These are phyloP conservation scores for Chydorus sphaericus DNA, from an alignment of 2,888 invertebrate species.

Conservation along the genomic window DNA sequence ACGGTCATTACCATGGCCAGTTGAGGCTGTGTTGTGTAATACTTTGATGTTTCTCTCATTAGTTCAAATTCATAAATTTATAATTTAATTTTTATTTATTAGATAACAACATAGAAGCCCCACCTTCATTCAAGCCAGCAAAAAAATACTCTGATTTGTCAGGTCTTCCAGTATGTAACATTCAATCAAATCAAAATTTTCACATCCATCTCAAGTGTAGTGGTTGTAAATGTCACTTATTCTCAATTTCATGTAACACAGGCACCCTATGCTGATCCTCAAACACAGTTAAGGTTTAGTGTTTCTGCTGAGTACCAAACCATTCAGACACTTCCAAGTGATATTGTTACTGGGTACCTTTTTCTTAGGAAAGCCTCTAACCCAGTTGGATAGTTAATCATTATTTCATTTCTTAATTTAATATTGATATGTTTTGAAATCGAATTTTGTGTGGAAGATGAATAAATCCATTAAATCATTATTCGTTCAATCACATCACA, in stretches of 20 bases:
- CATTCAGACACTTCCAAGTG: conserved; percentile 72
- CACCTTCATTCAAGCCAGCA: conserved; percentile 76
- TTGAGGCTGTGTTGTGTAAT: conserved; percentile 56
- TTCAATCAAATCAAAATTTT: conserved; percentile 23
- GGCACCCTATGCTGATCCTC: conserved; percentile 79
- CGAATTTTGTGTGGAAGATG: no score
- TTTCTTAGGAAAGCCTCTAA: conserved; percentile 58
- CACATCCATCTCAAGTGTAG: not conserved
- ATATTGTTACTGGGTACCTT: conserved; percentile 78
- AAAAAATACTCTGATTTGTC: conserved; percentile 91
- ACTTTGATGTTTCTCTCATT: not conserved
- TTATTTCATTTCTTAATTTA: no score
- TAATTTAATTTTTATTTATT: conserved; percentile 5
- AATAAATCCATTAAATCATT: no score
- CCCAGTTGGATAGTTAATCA: conserved; percentile 24
- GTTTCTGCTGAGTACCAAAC: conserved; percentile 77
- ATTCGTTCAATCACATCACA: no score
- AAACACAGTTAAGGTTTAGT: conserved; percentile 70
- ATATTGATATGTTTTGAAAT: no score
- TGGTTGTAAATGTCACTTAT: not conserved
- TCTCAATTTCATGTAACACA: conserved; percentile 23
- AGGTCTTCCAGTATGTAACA: conserved; percentile 61
- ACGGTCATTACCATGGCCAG: conserved; percentile 58
- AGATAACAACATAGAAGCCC: conserved; percentile 80
- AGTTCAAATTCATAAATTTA: not conserved